Evolutionary conservation across 1,140 invertebrate species (phyloP), one percentile per base, ranked within the genome.

Genomic region (Ditylenchus dipsaci): DNA sequence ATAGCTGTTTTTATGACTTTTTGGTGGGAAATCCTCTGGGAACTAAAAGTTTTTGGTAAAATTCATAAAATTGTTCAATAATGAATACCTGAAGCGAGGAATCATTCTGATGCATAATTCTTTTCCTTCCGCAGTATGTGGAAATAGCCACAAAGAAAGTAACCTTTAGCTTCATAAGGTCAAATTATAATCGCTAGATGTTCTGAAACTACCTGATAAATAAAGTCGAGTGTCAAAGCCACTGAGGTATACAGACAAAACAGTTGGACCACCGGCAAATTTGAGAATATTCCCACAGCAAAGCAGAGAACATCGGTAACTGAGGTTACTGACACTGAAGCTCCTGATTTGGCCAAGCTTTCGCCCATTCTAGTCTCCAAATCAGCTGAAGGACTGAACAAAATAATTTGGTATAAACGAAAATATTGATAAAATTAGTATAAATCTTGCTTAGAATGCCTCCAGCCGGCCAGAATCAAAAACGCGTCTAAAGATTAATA

Each of bases 171-270:
- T 27, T 5, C 21, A n/a, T n/a, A n/a, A n/a, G n/a, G 53, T 3
- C 3, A 56, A 23, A 23, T 23, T 29, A 23, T 3, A 23, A 13
- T 23, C 3, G 53, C 33, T n/a, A n/a, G n/a, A n/a, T n/a, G 29
- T 61, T 61, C 8, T 61, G 29, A 61, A 33, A 33, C 3, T n/a
- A 80, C 71, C 60, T 80, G 78, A 62, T 80, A 80, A 30, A 80
- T 58, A 63, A 79, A 80, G 62, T 80, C 78, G 23, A 80, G 68
- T 56, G 77, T 65, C 21, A 80, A 67, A 58, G 78, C 78, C 15
- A 80, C 64, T 15, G 78, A 76, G 7, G 78, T 76, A 63, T 81
- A 80, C 13, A 80, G 49, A 62, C 78, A 80, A 66, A 80, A 80
- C 1, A 81, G 58, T 57, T 71, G 76, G 13, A 80, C 78, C 5